These are phyloP conservation scores for Onthophagus taurus DNA, from an alignment of 1,140 invertebrate species.

Conservation along the genomic window DNA sequence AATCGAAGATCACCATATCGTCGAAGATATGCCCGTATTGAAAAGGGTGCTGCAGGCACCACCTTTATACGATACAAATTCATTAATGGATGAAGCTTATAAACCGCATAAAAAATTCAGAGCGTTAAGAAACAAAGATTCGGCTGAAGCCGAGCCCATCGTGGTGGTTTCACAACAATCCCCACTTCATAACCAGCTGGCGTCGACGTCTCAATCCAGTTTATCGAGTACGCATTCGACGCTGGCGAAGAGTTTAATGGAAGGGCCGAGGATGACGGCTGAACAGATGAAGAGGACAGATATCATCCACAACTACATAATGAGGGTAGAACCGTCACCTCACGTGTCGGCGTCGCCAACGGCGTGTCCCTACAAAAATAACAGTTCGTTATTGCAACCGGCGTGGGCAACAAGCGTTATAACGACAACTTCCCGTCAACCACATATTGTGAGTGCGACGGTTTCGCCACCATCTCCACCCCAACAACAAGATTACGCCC, in stretches of 20 bases:
- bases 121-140: constrained; percentile 66
- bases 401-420: constrained; percentile 38
- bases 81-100: constrained; percentile 88
- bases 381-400: constrained; percentile 26
- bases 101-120: constrained; percentile 93
- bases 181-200: constrained; percentile 24
- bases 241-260: constrained; percentile 77
- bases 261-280: constrained; percentile 76
- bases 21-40: constrained; percentile 88
- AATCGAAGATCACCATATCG: constrained; percentile 65
- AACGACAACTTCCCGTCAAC: constrained; percentile 36
- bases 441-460: constrained; percentile 10
- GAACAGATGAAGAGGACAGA: constrained; percentile 82
- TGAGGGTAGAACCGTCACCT: constrained; percentile 51
- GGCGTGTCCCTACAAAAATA: constrained; percentile 34
- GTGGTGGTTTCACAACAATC: constrained; percentile 37
- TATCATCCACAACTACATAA: constrained; percentile 82
- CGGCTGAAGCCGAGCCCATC: constrained; percentile 61
- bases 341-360: constrained; percentile 27
- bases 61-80: constrained; percentile 78
- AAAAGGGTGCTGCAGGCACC: constrained; percentile 86
- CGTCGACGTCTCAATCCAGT: constrained; percentile 28
- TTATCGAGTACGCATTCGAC: constrained; percentile 79
- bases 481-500: constrained; percentile 28
- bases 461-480: constrained; percentile 20